A percentile compares a stretch with the other conserved stretches of the same genome.
phyloP scores from a whole-genome alignment of 2,113 vertebrate genomes.

The Microcebus lehilahytsara region DNA sequence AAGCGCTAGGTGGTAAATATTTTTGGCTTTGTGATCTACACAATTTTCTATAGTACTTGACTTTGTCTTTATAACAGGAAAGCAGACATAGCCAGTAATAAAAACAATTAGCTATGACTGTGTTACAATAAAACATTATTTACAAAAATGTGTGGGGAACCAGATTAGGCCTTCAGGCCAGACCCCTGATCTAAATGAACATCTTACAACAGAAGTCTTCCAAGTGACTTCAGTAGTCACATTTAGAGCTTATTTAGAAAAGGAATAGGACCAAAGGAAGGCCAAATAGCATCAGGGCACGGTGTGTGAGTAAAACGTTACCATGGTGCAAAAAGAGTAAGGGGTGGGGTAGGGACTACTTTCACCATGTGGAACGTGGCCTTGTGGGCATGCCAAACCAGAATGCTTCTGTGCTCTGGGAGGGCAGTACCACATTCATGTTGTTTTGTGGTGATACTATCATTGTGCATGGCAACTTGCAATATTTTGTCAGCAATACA shows the following conservation, averaged over 20 bases:
- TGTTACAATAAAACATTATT: not conserved
- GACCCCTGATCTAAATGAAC: not conserved
- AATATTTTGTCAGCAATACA: not conserved
- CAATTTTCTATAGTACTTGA: not conserved
- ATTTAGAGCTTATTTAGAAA: not conserved
- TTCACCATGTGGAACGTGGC: not conserved
- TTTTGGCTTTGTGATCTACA: not conserved
- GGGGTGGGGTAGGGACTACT: not conserved
- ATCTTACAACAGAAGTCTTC: not conserved
- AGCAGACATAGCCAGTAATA: not conserved
- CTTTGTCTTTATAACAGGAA: not conserved
- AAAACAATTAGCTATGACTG: not conserved
- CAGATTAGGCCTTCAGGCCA: not conserved
- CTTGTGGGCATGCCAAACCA: not conserved
- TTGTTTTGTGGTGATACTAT: not conserved
- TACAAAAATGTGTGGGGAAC: not conserved
- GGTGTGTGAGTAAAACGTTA: not conserved
- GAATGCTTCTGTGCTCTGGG: not conserved
- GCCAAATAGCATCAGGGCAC: not conserved
- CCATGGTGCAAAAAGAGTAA: not conserved
- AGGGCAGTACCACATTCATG: not conserved
- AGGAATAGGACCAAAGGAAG: not conserved
- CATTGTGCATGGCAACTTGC: not conserved
- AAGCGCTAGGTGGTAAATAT: not conserved
- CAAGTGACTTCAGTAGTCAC: not conserved